Base-by-base conservation (phyloP, 2,797 vertebrate genomes). In the Sphenodon punctatus region DNA sequence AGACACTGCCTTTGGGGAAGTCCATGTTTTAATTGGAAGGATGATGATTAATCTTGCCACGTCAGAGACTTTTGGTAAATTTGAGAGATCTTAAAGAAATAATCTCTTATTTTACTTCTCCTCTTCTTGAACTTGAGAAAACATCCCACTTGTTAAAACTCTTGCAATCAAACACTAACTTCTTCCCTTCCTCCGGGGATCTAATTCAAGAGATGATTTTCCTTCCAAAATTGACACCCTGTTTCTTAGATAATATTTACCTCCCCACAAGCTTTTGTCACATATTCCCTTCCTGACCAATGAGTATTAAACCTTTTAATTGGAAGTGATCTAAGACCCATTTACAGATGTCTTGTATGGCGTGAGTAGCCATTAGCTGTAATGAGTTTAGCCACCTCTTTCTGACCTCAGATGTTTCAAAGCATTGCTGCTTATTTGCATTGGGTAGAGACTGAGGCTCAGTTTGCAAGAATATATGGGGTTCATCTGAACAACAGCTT, bases 1-100 rank as follows among this genome's bases (percentile, higher is more conserved):
- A 88, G 80, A 71, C 25, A 72, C 56, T 78, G 86, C 82, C 91
- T 85, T 88, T 92, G 67, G 85, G 87, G 92, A 86, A 85, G 53
- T 70, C 61, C 81, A 27, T 60, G 43, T 83, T 63, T 75, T 88
- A 90, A 74, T 80, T 84, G 82, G 46, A 63, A 76, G 80, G 82
- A 76, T 11, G 2, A 75, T 75, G 8, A 84, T 88, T 88, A 86
- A 88, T 78, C 59, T n/a, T 84, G 61, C 43, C 46, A 72, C 0
- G 2, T 79, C 68, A 91, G 51, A 83, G 63, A 76, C 36, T 82
- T 82, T 30, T 46, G 32, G 42, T 86, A 75, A 85, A 85, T 7
- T 30, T 75, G 78, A 59, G 79, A 80, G 42, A 72, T 4, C 1
- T 81, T 78, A 80, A 64, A 38, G 75, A 77, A 77, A 58, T 10